Evolutionary conservation across 2,113 vertebrate species (phyloP), one percentile per base, ranked within the genome.

Genomic region (Sceloporus tristichus): DNA sequence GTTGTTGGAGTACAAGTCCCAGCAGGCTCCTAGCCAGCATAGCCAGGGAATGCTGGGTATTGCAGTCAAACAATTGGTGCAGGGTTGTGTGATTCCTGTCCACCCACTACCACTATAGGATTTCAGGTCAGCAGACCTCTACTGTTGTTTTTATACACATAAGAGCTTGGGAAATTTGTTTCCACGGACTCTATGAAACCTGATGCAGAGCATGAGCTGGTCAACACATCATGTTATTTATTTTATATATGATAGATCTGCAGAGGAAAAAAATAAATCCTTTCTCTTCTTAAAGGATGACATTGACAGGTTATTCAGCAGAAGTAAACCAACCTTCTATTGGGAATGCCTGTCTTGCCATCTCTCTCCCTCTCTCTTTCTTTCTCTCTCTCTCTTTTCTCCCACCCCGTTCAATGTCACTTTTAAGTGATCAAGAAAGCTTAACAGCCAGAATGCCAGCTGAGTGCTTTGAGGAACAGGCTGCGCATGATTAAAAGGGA

Each of bases 391-490:
- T 18, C 3, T 27, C 18, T 9, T 34, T 34, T 34, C 54, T 29
- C 34, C 29, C 11, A 11, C 19, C 62, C 77, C 40, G 42, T 65
- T 80, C 53, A 79, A 71, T 87, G 85, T 85, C 65, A 88, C 25
- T 56, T 92, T 93, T 83, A 92, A 88, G 87, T 86, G 81, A 82
- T 82, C 79, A 91, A 34, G 82, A 92, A 88, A 90, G 62, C 85
- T 73, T 40, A 87, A 71, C 66, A 73, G 78, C 25, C 65, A 40
- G 65, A 79, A 86, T 40, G 77, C 85, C 85, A 86, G n/a, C 65
- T 38, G 85, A 71, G 48, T 56, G 66, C 85, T 87, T 79, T 27
- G 77, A 86, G 65, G 84, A 79, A 79, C 88, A 34, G 38, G 14
- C 42, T 91, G 79, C 90, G 81, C 81, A 87, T 84, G 85, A 80